Evolutionary conservation across 64 coral and sea anemone genomes (phyloP).

Genomic region (Catalaphyllia jardinei): DNA sequence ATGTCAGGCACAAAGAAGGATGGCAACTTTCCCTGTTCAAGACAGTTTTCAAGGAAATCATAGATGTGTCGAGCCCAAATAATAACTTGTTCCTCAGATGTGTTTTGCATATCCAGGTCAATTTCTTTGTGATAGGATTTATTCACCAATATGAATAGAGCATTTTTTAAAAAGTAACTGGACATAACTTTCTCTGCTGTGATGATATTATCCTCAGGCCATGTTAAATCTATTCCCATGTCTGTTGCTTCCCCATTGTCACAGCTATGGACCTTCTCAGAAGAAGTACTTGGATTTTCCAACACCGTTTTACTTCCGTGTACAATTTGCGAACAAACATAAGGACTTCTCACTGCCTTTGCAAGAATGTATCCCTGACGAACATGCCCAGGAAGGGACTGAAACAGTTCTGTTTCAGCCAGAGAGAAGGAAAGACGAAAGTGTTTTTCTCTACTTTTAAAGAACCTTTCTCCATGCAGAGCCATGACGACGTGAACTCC

Average conservation of each 20-base stretch:
- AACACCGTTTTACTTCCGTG: not conserved
- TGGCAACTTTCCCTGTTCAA: slow-evolving; percentile 10
- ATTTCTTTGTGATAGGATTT: not conserved
- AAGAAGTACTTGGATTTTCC: not conserved
- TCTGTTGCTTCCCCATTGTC: not conserved
- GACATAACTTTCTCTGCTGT: slow-evolving; percentile 29
- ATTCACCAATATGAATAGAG: slow-evolving; percentile 1
- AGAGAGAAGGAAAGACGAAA: slow-evolving; percentile 33
- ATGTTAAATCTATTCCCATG: not conserved
- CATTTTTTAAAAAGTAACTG: slow-evolving; percentile 37
- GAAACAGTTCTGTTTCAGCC: slow-evolving; percentile 12
- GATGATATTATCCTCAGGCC: not conserved
- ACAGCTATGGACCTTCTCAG: not conserved
- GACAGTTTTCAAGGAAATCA: slow-evolving; percentile 23
- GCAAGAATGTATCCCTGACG: slow-evolving; percentile 16
- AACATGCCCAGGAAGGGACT: slow-evolving; percentile 20
- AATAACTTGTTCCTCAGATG: not conserved
- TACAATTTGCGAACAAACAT: slow-evolving; percentile 12
- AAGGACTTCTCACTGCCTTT: slow-evolving; percentile 28
- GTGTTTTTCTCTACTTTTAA: slow-evolving; percentile 19
- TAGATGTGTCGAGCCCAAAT: not conserved
- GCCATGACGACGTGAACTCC: slow-evolving; percentile 34
- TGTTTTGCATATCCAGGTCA: slow-evolving; percentile 3
- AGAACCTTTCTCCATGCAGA: not conserved
- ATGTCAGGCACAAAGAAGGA: not conserved